Conservation (phyloP, 2,888 invertebrate genomes). For the Meteorus colon region DNA sequence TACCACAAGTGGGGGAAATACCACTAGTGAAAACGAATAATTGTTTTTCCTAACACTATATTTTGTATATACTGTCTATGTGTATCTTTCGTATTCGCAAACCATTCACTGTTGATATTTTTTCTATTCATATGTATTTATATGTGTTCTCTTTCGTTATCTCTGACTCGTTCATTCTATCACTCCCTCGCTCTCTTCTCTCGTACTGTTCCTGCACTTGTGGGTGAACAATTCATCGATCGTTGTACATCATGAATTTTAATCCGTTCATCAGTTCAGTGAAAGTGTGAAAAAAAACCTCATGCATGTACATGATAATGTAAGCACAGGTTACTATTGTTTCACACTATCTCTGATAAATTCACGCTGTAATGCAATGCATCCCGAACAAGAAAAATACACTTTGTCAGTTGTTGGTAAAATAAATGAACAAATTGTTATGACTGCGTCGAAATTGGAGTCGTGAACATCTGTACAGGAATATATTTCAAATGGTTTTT, state of each 20-base stretch:
- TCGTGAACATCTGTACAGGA: no score
- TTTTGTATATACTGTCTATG: neutral
- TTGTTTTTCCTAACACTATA: neutral
- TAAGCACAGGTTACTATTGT: constrained; percentile 53
- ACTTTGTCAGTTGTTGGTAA: constrained; percentile 24
- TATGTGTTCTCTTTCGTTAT: neutral
- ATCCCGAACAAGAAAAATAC: constrained; percentile 42
- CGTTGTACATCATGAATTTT: constrained; percentile 64
- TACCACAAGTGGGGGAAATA: neutral
- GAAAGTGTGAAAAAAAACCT: constrained; percentile 44
- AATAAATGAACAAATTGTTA: constrained; percentile 19
- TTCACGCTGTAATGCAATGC: constrained; percentile 29
- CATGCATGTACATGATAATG: constrained; percentile 20
- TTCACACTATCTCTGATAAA: constrained; percentile 46
- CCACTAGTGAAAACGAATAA: neutral
- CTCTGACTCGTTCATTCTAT: constrained; percentile 8
- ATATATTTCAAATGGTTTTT: no score
- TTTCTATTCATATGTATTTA: constrained; percentile 4
- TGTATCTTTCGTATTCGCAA: no score
- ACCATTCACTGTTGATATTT: neutral
- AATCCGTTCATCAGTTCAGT: constrained; percentile 53
- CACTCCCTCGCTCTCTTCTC: constrained; percentile 16
- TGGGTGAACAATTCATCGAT: constrained; percentile 49
- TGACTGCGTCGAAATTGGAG: neutral
- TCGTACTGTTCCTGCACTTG: constrained; percentile 42